A percentile compares a stretch with the other conserved stretches of the same genome.
These are phyloP conservation scores for Struthio camelus DNA, from an alignment of 2,113 vertebrate genomes.

Conservation along the genomic window DNA sequence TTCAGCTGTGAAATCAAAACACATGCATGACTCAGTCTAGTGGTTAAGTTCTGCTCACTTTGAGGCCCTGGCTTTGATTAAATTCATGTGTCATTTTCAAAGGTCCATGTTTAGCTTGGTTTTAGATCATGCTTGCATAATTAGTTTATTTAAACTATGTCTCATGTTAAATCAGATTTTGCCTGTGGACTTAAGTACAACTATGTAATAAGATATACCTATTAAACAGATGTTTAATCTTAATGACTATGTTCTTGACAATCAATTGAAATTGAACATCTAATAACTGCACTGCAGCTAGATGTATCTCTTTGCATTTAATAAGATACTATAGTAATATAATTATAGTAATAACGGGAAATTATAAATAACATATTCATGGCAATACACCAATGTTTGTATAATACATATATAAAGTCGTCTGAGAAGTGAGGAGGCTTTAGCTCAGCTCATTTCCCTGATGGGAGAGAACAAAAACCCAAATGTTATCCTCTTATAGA, in stretches of 20 bases:
- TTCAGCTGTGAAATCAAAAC: constrained; percentile 70
- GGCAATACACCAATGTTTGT: constrained; percentile 52
- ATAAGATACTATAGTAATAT: constrained; percentile 62
- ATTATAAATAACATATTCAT: constrained; percentile 57
- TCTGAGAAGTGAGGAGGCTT: constrained; percentile 27
- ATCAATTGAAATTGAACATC: constrained; percentile 80
- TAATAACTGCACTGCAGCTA: constrained; percentile 74
- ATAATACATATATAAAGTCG: background rate
- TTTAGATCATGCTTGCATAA: constrained; percentile 80
- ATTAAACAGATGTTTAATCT: constrained; percentile 83
- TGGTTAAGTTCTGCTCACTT: constrained; percentile 74
- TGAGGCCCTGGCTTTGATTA: constrained; percentile 80
- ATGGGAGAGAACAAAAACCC: background rate
- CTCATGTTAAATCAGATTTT: constrained; percentile 82
- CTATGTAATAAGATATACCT: constrained; percentile 81
- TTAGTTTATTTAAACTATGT: constrained; percentile 85
- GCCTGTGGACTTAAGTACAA: constrained; percentile 76
- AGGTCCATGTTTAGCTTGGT: constrained; percentile 74
- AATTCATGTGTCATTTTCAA: constrained; percentile 80
- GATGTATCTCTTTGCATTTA: constrained; percentile 71
- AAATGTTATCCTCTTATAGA: background rate
- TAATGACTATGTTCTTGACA: constrained; percentile 79
- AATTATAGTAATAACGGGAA: constrained; percentile 51
- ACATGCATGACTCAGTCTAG: constrained; percentile 61
- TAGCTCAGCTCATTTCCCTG: constrained; percentile 31